Conservation (phyloP, 2,797 vertebrate species). For the Rhinogobio ventralis region DNA sequence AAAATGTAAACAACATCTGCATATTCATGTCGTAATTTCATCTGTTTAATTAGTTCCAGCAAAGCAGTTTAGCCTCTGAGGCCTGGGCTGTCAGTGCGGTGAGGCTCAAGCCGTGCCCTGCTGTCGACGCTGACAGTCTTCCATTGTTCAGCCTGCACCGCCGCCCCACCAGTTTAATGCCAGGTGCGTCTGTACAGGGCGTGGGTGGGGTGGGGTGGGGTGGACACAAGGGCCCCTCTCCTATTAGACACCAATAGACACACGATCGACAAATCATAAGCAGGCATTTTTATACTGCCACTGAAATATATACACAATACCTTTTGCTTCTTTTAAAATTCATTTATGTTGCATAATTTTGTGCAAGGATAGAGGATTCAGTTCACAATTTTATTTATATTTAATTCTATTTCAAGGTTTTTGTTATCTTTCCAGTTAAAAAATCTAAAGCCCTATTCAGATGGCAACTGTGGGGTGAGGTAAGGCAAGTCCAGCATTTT, state of each 20-base stretch:
- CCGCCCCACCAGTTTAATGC: conserved; percentile 84
- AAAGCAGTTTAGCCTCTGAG: conserved; percentile 99
- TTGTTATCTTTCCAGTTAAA: neutral
- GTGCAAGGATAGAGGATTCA: neutral
- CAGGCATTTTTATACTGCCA: conserved; percentile 70
- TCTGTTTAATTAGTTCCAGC: conserved; percentile 99
- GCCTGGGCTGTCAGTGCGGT: conserved; percentile 91
- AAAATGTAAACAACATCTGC: conserved; percentile 99
- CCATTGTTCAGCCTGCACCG: conserved; percentile 88
- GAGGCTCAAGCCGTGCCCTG: conserved; percentile 89
- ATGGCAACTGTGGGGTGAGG: neutral
- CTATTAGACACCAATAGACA: conserved; percentile 65
- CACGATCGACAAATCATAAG: conserved; percentile 79
- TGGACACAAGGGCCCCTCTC: conserved; percentile 66
- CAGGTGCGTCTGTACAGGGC: conserved; percentile 87
- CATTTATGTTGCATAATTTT: neutral
- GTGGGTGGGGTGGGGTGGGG: conserved; percentile 66
- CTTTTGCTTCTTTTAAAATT: neutral
- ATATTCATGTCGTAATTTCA: conserved; percentile 99
- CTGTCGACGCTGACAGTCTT: conserved; percentile 92
- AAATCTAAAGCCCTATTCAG: neutral
- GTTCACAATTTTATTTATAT: neutral
- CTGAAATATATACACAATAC: conserved; percentile 5
- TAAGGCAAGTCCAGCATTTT: neutral
- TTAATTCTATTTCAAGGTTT: neutral